Percentiles rank a stretch among this genome's conserved stretches.
These are phyloP conservation scores for Amorpha juglandis DNA, from an alignment of 2,888 invertebrate genomes.

Conservation along the genomic window DNA sequence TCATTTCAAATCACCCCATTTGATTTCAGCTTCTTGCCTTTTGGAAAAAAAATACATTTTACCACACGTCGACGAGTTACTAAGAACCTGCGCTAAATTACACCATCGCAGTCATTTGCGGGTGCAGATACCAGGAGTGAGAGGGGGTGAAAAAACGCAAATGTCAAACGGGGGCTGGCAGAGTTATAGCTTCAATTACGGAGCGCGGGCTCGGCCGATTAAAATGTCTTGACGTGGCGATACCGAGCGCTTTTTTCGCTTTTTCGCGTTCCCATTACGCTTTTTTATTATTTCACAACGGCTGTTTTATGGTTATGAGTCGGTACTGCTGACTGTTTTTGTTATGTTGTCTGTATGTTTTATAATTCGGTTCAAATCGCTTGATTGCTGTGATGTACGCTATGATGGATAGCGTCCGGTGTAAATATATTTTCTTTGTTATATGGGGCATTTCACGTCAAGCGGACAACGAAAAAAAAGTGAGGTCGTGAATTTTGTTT, in stretches of 20 bases:
- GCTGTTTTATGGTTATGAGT: constrained; percentile 52
- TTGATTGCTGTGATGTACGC: constrained; percentile 29
- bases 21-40: neutral
- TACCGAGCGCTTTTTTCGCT: constrained; percentile 54
- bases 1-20: neutral
- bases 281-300: constrained; percentile 49
- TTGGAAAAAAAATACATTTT: constrained; percentile 34
- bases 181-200: constrained; percentile 82
- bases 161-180: constrained; percentile 81
- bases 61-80: constrained; percentile 52
- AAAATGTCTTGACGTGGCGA: constrained; percentile 78
- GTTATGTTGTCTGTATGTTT: neutral
- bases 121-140: constrained; percentile 41
- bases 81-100: constrained; percentile 63
- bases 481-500: too few species aligned
- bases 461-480: too few species aligned
- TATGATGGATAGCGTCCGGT: too few species aligned
- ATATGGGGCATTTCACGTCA: too few species aligned
- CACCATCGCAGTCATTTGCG: constrained; percentile 67
- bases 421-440: too few species aligned
- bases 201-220: constrained; percentile 66
- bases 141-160: constrained; percentile 67
- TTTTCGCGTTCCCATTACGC: constrained; percentile 33
- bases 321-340: constrained; percentile 26
- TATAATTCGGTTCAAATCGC: constrained; percentile 25